These are phyloP conservation scores for Petaurus breviceps DNA, from an alignment of 2,113 vertebrate species.

Conservation along the genomic window DNA sequence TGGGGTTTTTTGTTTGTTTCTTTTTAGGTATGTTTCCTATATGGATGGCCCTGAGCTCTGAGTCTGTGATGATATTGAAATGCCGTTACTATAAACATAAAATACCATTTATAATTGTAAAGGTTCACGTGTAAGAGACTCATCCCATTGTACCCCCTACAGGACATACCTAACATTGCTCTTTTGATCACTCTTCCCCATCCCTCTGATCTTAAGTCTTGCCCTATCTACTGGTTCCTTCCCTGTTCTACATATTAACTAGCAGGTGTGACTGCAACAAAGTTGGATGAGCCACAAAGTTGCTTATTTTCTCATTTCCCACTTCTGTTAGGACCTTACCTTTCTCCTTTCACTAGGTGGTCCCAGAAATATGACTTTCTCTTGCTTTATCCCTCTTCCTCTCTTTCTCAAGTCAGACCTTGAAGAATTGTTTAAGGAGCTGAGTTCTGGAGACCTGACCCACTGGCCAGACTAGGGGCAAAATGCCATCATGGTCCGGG, in stretches of 20 bases:
- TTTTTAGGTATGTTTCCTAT: no score
- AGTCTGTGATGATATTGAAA: no score
- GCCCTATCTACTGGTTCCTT: neutral
- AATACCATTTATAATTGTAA: no score
- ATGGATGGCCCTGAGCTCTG: no score
- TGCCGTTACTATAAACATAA: no score
- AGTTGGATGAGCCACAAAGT: neutral
- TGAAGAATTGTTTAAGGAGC: neutral
- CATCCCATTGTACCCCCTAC: no score
- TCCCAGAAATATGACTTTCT: neutral
- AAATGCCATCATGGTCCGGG: no score
- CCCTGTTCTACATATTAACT: neutral
- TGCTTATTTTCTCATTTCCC: neutral
- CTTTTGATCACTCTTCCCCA: neutral
- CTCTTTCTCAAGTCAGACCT: neutral
- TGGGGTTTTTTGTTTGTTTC: no score
- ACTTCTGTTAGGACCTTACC: neutral
- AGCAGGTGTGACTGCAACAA: neutral
- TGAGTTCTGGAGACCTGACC: neutral
- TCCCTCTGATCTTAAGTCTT: neutral
- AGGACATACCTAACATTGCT: neutral
- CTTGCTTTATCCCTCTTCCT: neutral
- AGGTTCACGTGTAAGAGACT: no score
- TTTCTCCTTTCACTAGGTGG: neutral
- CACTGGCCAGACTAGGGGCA: no score